A percentile compares a stretch with the other conserved stretches of the same genome.
phyloP scores from a whole-genome alignment of 2,113 vertebrate genomes.

The Salminus brasiliensis region DNA sequence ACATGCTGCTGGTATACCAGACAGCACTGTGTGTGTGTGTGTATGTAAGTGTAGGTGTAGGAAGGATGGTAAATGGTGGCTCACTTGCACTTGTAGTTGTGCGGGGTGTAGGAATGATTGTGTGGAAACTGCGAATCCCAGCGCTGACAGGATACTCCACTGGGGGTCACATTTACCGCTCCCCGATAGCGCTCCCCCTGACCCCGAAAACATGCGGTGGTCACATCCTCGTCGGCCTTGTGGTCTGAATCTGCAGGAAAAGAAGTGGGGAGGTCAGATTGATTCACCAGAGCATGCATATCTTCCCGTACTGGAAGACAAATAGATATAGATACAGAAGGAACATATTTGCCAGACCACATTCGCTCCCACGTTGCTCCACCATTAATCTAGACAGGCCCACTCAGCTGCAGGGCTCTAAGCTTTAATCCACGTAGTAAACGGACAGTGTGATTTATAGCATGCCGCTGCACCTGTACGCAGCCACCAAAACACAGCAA shows the following conservation, averaged over 20 bases:
- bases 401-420: neutral
- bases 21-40: neutral
- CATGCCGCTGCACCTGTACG: constrained; percentile 14
- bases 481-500: neutral
- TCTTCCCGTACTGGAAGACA: neutral
- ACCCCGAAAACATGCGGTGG: constrained; percentile 80
- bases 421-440: neutral
- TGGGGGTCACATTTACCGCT: constrained; percentile 83
- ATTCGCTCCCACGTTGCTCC: neutral
- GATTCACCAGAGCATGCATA: constrained; percentile 11
- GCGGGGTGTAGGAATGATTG: constrained; percentile 86
- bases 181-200: constrained; percentile 88
- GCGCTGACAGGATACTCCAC: constrained; percentile 87
- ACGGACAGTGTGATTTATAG: constrained; percentile 19
- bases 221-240: constrained; percentile 66
- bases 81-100: constrained; percentile 98
- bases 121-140: constrained; percentile 95
- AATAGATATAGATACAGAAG: constrained; percentile 11
- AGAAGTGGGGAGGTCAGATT: constrained; percentile 9
- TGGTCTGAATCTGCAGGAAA: constrained; percentile 56
- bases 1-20: neutral
- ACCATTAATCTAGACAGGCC: constrained; percentile 9
- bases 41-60: neutral
- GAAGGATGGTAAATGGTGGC: constrained; percentile 57
- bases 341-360: neutral